Evolutionary conservation across 2,797 vertebrate genomes (phyloP), one percentile per base, ranked within the genome.

Genomic region (Lepilemur ruficaudatus): DNA sequence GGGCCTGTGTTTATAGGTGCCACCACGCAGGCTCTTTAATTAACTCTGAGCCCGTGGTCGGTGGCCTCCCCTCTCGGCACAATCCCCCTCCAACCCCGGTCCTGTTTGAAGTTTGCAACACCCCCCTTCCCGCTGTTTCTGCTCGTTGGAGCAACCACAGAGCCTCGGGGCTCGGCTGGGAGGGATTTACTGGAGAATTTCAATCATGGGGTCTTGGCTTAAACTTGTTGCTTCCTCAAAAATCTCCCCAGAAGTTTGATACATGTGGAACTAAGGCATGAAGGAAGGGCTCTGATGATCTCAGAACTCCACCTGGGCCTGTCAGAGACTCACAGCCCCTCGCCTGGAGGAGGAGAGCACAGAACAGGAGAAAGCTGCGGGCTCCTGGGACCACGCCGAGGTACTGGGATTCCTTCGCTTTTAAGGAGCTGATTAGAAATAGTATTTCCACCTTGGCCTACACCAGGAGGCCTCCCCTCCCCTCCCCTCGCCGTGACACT

Each of bases 131-230:
- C 30, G 48, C 79, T 12, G 15, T 18, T 89, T 41, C 57, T 78
- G 75, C 96, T 89, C 30, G 70, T 90, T 48, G 38, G 94, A 73
- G 89, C 86, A 61, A 90, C 90, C 48, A 11, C 89, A 94, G 94
- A 52, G 96, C 97, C 97, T 97, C 41, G 20, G 63, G 97, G 93
- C 97, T 98, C 96, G 81, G 91, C 98, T 96, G 93, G 83, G 94
- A 95, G 97, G 97, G 93, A 96, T 94, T 97, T 95, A 95, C 61
- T 90, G 96, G 92, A 94, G 97, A 97, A 96, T 95, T 92, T 89
- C 95, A 93, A 94, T 94, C 97, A 88, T 91, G 78, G 90, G 83
- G 86, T 97, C 95, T 96, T 83, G 95, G 97, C 95, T 97, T 96
- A 83, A 85, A 95, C 94, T 57, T 63, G 93, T 93, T 63, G 78